A percentile compares a stretch with the other conserved stretches of the same genome.
These are phyloP conservation scores for Stratiomys singularior DNA, from an alignment of 2,888 invertebrate genomes.

Conservation along the genomic window DNA sequence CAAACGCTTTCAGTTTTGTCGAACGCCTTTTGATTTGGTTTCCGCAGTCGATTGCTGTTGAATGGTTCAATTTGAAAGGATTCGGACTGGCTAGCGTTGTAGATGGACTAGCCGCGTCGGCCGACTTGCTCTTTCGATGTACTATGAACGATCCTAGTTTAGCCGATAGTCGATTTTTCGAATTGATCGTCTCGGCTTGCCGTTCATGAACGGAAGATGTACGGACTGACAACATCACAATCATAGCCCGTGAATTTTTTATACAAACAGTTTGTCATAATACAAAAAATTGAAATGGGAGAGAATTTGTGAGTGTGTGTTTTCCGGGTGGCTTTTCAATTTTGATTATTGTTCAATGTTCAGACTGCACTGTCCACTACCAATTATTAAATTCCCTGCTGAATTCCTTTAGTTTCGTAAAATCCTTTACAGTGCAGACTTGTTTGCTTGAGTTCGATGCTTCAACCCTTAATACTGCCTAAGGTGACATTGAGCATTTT, in stretches of 20 bases:
- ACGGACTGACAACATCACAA: constrained; percentile 57
- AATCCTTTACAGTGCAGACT: neutral
- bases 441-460: neutral
- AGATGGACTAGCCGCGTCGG: constrained; percentile 10
- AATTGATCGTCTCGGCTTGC: constrained; percentile 55
- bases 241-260: constrained; percentile 56
- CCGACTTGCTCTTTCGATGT: constrained; percentile 43
- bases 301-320: constrained; percentile 5
- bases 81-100: neutral
- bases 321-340: neutral
- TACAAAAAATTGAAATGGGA: constrained; percentile 48
- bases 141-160: constrained; percentile 48
- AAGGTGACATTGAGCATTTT: constrained; percentile 9
- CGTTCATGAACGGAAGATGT: constrained; percentile 56
- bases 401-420: too few species aligned
- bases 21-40: constrained; percentile 33
- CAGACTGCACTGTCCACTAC: too few species aligned
- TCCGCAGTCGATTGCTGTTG: neutral
- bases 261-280: constrained; percentile 57
- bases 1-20: constrained; percentile 34
- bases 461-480: neutral
- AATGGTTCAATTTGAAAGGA: constrained; percentile 5
- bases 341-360: too few species aligned
- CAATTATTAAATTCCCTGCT: too few species aligned
- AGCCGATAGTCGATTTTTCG: constrained; percentile 51